Evolutionary conservation across 1,140 invertebrate species (phyloP), one percentile per base, ranked within the genome.

Genomic region (Chlorops oryzae): DNA sequence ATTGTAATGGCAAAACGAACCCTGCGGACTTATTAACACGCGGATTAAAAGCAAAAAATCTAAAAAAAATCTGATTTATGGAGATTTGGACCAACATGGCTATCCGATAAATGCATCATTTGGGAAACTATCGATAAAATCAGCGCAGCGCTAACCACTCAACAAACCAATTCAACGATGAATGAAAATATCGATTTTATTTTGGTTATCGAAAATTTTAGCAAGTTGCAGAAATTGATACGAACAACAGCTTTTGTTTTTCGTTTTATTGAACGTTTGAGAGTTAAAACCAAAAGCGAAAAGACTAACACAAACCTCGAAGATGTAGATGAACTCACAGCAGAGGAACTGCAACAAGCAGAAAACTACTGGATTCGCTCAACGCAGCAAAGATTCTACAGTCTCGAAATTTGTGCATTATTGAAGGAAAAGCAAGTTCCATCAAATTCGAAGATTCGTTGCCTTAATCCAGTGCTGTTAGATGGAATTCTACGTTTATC

Each of bases 21-120:
- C 59, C 58, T 1, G 61, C 56, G 9, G 59, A 61, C 47, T 9
- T 43, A n/a, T n/a, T n/a, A n/a, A n/a, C n/a, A n/a, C n/a, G n/a
- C n/a, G n/a, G 34, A 17, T 35, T 13, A 15, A 35, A 35, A 17
- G 5, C 13, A 17, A 15, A 9, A 9, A 3, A 35, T 35, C 18
- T 9, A 15, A 3, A 13, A 35, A 35, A 35, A 4, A 17, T 35
- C 34, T 3, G 34, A 35, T 5, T 35, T 35, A 17, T 35, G 34
- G 34, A 17, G 5, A 15, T 3, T 15, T 4, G 34, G 34, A 15
- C 34, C 34, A 13, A 35, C 3, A 13, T 35, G 34, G 34, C 34
- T 35, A 15, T 13, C n/a, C n/a, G 9, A 35, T 17, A 35, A 17
- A 5, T 13, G 18, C 34, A 9, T 15, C 34, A 35, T 13, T 35